Base-by-base conservation (phyloP, 1,140 invertebrate genomes). In the Lasioglossum baleicum region DNA sequence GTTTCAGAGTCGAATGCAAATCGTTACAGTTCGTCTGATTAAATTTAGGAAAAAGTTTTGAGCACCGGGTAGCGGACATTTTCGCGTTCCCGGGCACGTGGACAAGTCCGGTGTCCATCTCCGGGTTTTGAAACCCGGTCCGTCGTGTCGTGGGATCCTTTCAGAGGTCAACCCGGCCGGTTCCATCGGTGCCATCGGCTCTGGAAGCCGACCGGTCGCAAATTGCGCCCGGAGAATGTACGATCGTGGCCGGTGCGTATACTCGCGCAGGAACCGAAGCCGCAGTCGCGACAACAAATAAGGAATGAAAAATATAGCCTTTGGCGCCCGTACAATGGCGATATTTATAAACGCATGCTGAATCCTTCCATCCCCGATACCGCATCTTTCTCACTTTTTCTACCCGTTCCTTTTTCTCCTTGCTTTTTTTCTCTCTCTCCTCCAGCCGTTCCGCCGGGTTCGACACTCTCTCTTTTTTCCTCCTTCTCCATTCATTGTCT, bases 291-390 rank as follows among this genome's bases (percentile, higher is more conserved):
- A 75, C 79, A 76, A 74, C 72, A 83, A 84, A 84, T 83, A 84
- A 84, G 51, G 58, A 71, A 81, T 84, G 82, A 83, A 83, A 84
- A 84, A 76, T 72, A 77, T 67, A 80, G 67, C 73, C 68, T 66
- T 80, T 80, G 83, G 77, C 77, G 69, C 69, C 82, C 73, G 61
- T 77, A 83, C 77, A 85, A 83, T 83, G 64, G 69, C 58, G 69
- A 84, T 81, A 81, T 83, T 83, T 84, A 83, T 80, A 84, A 75
- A 83, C 72, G 76, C 64, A 60, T 40, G 63, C 20, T 75, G 65
- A 74, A 70, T 84, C 71, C 75, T 65, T 85, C 70, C 31, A 69
- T 35, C 82, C 80, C 67, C 72, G 70, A 66, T 80, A 73, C 72
- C 64, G 51, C 64, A 67, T 64, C 72, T 44, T 56, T 64, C 35